These are phyloP conservation scores for Lucilia sericata DNA, from an alignment of 1,140 invertebrate species.

Conservation along the genomic window DNA sequence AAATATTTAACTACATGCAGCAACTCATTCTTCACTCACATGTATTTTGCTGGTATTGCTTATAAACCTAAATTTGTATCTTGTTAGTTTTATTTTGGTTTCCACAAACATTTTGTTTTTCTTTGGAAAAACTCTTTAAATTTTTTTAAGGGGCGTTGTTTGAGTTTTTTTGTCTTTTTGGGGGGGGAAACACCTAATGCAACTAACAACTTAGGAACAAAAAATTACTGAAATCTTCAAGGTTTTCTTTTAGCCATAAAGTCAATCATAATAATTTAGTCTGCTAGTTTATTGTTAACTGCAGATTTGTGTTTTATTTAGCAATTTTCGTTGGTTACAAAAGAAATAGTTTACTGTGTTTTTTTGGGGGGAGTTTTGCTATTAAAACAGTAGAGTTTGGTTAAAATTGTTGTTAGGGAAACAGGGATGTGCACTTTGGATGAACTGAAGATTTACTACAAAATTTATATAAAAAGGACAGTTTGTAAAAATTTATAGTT, in stretches of 20 bases:
- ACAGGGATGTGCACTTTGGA: no score
- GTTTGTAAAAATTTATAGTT: no score
- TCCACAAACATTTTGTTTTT: background rate
- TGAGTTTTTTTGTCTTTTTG: background rate
- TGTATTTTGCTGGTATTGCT: background rate
- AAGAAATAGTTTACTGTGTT: background rate
- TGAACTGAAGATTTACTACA: no score
- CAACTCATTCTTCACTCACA: background rate
- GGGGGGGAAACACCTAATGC: background rate
- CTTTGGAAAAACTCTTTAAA: background rate
- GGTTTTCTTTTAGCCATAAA: conserved; percentile 20
- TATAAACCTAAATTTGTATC: background rate
- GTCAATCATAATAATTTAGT: conserved; percentile 18
- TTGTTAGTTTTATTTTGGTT: background rate
- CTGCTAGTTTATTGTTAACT: background rate
- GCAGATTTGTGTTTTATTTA: background rate
- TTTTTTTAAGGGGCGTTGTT: conserved; percentile 12
- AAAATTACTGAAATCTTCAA: background rate
- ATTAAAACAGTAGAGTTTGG: background rate
- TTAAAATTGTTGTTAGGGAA: no score
- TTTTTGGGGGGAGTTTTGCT: background rate
- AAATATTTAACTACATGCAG: no score
- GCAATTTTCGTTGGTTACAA: background rate
- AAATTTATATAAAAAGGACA: no score
- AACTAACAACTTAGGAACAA: background rate